Conservation (phyloP, 2,797 vertebrate species). For the Bradypodion pumilum region DNA sequence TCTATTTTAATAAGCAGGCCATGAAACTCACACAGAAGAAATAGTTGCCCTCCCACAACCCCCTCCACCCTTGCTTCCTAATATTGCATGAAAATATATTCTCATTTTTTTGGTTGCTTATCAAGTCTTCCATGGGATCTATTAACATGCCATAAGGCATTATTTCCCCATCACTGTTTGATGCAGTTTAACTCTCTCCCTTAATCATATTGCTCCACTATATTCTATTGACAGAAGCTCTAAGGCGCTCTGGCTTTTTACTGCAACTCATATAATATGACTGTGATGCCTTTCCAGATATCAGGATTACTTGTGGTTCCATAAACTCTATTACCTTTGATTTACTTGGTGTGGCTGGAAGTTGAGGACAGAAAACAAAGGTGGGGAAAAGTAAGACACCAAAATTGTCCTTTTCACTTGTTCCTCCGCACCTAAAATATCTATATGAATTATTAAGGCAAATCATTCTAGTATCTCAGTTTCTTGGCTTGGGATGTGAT, state of each 20-base stretch:
- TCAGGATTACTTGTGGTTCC: conserved; percentile 51
- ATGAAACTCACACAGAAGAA: background rate
- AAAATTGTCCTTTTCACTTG: background rate
- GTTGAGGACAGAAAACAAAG: background rate
- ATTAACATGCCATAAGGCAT: conserved; percentile 58
- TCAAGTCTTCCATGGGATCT: conserved; percentile 58
- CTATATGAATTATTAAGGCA: too few species aligned
- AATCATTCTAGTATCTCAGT: too few species aligned
- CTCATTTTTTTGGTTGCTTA: conserved; percentile 13
- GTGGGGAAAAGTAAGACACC: conserved; percentile 17
- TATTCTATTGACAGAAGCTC: conserved; percentile 57
- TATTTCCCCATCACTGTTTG: conserved; percentile 58
- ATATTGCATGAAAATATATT: conserved; percentile 13
- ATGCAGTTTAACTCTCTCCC: conserved; percentile 57
- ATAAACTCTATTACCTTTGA: conserved; percentile 63
- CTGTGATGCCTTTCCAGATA: conserved; percentile 57
- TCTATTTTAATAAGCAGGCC: background rate
- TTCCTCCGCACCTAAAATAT: fast-evolving
- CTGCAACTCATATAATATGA: conserved; percentile 60
- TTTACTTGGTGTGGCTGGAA: conserved; percentile 44
- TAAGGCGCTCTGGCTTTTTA: conserved; percentile 66
- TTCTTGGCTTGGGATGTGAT: too few species aligned
- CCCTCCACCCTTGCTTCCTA: background rate
- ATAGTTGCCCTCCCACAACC: background rate
- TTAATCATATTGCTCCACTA: conserved; percentile 62